Base-by-base conservation (phyloP, 2,113 vertebrate species). In the Microtus oregoni region DNA sequence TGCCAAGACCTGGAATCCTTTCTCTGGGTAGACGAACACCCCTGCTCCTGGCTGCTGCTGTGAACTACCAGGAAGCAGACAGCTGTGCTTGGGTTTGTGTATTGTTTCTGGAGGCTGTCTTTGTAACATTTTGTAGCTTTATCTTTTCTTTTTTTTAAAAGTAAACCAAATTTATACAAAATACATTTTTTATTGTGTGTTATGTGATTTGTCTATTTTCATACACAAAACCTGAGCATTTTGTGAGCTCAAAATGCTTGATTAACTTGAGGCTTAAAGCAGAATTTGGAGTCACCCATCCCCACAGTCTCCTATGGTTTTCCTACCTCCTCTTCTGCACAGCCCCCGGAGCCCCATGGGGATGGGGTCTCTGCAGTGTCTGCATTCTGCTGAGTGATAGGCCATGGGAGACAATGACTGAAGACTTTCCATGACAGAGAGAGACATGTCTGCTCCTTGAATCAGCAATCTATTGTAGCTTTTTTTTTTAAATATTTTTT, bases 11-110 rank as follows among this genome's bases (percentile, higher is more conserved):
- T 12, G 2, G 63, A 82, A 14, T 89, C 89, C 87, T 91, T 3
- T 58, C 41, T 78, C 93, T n/a, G 87, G 95, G 78, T 73, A 61
- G 85, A 63, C 85, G 77, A 94, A 52, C 58, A 88, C 94, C 95
- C 90, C 12, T 61, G 79, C 52, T 14, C 47, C 87, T 52, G 50
- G 70, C 97, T 83, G 55, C 68, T 73, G 28, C 26, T 90, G 28
- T 2, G 92, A n/a, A 15, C 70, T 30, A 1, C 81, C 24, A 52
- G 65, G 78, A 75, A 12, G 14, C 30, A 38, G 35, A 44, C 86
- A 63, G 92, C 89, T 81, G 5, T 7, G 3, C 26, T 72, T 78
- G 14, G 1, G 47, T 88, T 32, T 28, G 15, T 77, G n/a, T 77
- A 30, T 52, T 17, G 30, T 90, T 32, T 32, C 7, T 11, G 17